phyloP scores from a whole-genome alignment of 2,797 vertebrate genomes.

The Salarias fasciatus region DNA sequence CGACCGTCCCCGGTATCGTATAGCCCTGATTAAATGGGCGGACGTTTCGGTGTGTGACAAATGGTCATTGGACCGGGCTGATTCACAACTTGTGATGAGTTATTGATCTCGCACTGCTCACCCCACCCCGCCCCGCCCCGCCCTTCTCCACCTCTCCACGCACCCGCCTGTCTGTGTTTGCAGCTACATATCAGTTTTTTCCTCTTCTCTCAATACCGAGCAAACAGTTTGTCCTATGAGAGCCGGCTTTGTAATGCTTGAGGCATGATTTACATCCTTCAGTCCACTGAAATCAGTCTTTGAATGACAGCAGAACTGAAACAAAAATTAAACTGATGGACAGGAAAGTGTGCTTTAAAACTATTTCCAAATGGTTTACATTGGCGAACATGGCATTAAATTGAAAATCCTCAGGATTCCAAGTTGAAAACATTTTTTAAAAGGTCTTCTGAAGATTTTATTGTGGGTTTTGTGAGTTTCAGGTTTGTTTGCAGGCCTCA shows the following conservation, averaged over 20 bases:
- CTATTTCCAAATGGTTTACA: too few species aligned
- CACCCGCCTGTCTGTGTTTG: conserved; percentile 53
- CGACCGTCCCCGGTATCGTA: conserved; percentile 60
- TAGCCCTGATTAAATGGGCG: conserved; percentile 86
- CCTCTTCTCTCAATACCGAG: conserved; percentile 29
- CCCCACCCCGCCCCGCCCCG: conserved; percentile 8
- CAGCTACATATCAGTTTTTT: conserved; percentile 68
- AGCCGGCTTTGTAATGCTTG: conserved; percentile 5
- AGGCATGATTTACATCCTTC: not conserved
- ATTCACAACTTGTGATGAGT: conserved; percentile 83
- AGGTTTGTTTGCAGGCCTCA: too few species aligned
- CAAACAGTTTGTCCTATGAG: conserved; percentile 17
- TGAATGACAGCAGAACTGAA: too few species aligned
- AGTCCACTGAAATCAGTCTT: too few species aligned
- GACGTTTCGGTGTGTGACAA: conserved; percentile 80
- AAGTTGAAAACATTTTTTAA: too few species aligned
- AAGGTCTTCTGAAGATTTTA: too few species aligned
- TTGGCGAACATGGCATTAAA: too few species aligned
- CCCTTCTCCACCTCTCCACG: too few species aligned
- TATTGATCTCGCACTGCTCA: conserved; percentile 72
- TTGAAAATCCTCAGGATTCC: too few species aligned
- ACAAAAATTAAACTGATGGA: too few species aligned
- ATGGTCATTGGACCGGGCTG: conserved; percentile 73
- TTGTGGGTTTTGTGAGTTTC: too few species aligned
- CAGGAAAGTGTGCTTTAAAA: not conserved